These are phyloP conservation scores for Tauraco erythrolophus DNA, from an alignment of 2,113 vertebrate genomes.

Conservation along the genomic window DNA sequence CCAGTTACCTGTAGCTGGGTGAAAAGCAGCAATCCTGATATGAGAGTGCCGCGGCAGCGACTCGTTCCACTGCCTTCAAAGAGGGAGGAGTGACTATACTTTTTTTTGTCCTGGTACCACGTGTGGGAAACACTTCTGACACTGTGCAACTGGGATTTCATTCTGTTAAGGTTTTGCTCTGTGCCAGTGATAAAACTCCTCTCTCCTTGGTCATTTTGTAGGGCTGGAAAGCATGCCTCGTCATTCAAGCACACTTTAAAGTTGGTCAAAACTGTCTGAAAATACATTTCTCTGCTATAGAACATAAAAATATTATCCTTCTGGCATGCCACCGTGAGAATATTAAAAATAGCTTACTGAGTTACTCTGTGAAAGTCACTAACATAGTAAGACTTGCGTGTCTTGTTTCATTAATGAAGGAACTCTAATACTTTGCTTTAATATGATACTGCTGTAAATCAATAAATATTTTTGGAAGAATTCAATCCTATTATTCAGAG, in stretches of 20 bases:
- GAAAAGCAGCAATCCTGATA: background rate
- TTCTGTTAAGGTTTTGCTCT: background rate
- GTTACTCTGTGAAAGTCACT: constrained; percentile 50
- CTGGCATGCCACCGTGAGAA: constrained; percentile 48
- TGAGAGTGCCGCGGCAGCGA: rapidly evolving
- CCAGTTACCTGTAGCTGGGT: background rate
- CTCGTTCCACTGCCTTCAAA: background rate
- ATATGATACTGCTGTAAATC: constrained; percentile 59
- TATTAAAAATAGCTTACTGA: constrained; percentile 70
- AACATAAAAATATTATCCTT: constrained; percentile 59
- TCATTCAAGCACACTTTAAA: constrained; percentile 17
- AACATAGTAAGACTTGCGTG: constrained; percentile 47
- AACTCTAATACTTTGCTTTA: constrained; percentile 4
- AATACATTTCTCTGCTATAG: constrained; percentile 42
- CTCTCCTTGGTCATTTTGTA: background rate
- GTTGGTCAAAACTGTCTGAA: constrained; percentile 55
- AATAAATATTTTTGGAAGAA: constrained; percentile 51
- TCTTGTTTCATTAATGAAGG: constrained; percentile 61
- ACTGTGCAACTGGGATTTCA: background rate
- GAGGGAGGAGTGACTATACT: background rate
- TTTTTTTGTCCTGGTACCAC: rapidly evolving
- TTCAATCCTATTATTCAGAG: constrained; percentile 8
- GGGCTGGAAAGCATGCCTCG: constrained; percentile 6
- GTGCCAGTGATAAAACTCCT: background rate
- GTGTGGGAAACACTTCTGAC: background rate